phyloP scores from a whole-genome alignment of 2,888 invertebrate species.

The Therioaphis trifolii region DNA sequence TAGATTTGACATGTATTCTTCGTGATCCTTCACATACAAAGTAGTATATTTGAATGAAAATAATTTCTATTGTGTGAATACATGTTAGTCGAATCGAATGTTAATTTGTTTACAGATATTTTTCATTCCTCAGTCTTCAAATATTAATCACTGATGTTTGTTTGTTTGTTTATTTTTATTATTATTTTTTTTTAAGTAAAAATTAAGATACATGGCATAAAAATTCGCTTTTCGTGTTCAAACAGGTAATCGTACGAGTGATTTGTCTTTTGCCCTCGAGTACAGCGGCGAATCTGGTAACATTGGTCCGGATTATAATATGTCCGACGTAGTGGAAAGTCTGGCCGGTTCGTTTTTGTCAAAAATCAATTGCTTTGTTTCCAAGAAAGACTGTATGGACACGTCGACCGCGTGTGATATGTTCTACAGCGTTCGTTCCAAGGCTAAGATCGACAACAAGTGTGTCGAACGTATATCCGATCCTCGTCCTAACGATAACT shows the following conservation, averaged over 20 bases:
- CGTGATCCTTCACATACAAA: too few relatives aligned
- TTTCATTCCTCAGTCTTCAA: too few relatives aligned
- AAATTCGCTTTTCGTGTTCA: neutral
- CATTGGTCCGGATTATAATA: conserved; percentile 33
- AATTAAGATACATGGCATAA: too few relatives aligned
- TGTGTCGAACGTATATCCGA: conserved; percentile 23
- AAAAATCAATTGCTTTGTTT: conserved; percentile 19
- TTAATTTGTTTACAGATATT: too few relatives aligned
- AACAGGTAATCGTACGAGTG: conserved; percentile 52
- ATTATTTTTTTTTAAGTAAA: too few relatives aligned
- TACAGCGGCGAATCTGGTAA: conserved; percentile 46
- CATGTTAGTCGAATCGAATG: too few relatives aligned
- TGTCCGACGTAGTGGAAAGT: conserved; percentile 4
- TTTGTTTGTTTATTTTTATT: too few relatives aligned
- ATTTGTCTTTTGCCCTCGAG: conserved; percentile 21
- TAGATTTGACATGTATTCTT: too few relatives aligned
- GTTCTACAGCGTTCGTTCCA: conserved; percentile 44
- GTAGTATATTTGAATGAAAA: too few relatives aligned
- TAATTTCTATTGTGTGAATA: too few relatives aligned
- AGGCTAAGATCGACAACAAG: conserved; percentile 26
- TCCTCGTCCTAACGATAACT: neutral
- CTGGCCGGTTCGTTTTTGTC: conserved; percentile 36
- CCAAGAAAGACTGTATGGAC: conserved; percentile 51
- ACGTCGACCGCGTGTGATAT: neutral
- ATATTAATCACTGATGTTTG: too few relatives aligned